Percentiles rank a stretch among this genome's conserved stretches.
phyloP scores from a whole-genome alignment of 2,113 vertebrate species.

The Tetraodon nigroviridis region DNA sequence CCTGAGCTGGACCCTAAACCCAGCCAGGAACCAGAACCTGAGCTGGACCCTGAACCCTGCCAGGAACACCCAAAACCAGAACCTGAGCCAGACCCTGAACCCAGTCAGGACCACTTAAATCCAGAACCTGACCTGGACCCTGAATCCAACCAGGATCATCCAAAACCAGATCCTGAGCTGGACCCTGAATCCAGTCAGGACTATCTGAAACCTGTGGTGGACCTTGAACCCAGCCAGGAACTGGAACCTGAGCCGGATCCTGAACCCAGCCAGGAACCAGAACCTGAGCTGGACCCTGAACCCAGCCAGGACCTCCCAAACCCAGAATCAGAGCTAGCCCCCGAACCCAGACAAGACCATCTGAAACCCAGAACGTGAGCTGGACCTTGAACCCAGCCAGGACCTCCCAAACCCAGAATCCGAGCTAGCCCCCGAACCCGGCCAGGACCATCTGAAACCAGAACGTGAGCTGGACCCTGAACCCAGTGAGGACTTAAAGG shows the following conservation, averaged over 20 bases:
- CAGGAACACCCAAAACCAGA: constrained; percentile 3
- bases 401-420: too few species aligned
- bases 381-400: too few species aligned
- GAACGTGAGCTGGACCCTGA: background rate
- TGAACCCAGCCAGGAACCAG: constrained; percentile 12
- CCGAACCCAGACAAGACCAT: background rate
- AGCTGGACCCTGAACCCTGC: too few species aligned
- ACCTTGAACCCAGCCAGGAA: background rate
- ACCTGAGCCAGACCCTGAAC: background rate
- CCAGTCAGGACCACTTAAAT: too few species aligned
- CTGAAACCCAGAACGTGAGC: too few species aligned
- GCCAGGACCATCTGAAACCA: background rate
- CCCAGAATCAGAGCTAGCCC: constrained; percentile 9
- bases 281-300: background rate
- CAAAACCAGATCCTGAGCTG: too few species aligned
- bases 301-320: background rate
- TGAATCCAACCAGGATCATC: too few species aligned
- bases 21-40: constrained; percentile 1
- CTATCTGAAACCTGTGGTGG: background rate
- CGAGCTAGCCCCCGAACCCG: background rate
- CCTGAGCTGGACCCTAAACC: background rate
- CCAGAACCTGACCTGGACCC: too few species aligned
- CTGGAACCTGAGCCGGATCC: too few species aligned
- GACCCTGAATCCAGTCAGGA: background rate
- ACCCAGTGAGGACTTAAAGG: background rate